Conservation (phyloP, 1,140 invertebrate genomes). For the Schmidtea mediterranea region DNA sequence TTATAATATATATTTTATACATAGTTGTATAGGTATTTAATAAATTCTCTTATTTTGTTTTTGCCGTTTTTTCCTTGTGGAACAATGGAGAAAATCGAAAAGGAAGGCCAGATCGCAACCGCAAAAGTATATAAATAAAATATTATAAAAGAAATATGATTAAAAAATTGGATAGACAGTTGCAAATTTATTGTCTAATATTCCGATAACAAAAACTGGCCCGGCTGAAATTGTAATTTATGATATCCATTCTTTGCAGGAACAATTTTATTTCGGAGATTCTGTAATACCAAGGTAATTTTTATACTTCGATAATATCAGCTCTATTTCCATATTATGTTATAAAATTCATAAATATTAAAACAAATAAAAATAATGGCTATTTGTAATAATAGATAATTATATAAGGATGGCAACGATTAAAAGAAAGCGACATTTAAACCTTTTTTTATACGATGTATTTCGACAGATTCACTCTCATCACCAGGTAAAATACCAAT, state of each 20-base stretch:
- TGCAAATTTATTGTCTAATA: slow-evolving; percentile 20
- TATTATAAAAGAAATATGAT: background rate
- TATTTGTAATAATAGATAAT: too few relatives aligned
- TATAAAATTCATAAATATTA: too few relatives aligned
- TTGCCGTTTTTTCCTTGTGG: slow-evolving; percentile 27
- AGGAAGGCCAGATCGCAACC: slow-evolving; percentile 26
- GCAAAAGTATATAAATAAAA: slow-evolving; percentile 16
- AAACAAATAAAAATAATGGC: too few relatives aligned
- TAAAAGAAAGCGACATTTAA: too few relatives aligned
- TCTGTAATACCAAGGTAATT: slow-evolving; percentile 24
- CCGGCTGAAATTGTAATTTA: slow-evolving; percentile 26
- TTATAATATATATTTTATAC: slow-evolving; percentile 6
- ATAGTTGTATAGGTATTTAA: slow-evolving; percentile 19
- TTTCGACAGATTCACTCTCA: too few relatives aligned
- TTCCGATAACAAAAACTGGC: slow-evolving; percentile 21
- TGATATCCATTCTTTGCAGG: slow-evolving; percentile 27
- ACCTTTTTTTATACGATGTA: too few relatives aligned
- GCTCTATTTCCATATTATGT: too few relatives aligned
- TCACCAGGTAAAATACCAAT: too few relatives aligned
- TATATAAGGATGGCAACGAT: too few relatives aligned
- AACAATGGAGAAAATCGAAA: slow-evolving; percentile 28
- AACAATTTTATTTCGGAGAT: slow-evolving; percentile 26
- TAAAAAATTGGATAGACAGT: slow-evolving; percentile 16
- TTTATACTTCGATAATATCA: too few relatives aligned
- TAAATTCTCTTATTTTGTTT: slow-evolving; percentile 22